Conservation (phyloP, 1,140 invertebrate genomes). For the Brachionus paranguensis region DNA sequence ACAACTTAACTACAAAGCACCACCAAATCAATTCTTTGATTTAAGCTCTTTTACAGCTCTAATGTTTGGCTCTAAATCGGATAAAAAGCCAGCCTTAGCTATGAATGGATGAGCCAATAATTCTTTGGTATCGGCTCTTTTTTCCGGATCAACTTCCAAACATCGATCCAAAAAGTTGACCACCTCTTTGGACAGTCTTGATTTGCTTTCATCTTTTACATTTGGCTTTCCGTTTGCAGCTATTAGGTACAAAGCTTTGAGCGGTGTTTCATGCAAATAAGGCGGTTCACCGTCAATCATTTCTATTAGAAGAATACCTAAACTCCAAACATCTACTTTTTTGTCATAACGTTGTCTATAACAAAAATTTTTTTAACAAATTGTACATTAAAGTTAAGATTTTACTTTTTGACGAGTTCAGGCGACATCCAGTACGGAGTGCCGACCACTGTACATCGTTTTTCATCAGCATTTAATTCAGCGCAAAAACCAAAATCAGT, state of each 20-base stretch:
- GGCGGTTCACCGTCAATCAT: slow-evolving; percentile 57
- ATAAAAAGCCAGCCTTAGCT: background rate
- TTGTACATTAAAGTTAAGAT: background rate
- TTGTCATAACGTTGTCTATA: slow-evolving; percentile 51
- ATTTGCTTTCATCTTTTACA: slow-evolving; percentile 41
- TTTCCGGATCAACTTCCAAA: slow-evolving; percentile 38
- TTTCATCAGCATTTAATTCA: slow-evolving; percentile 49
- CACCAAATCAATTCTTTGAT: slow-evolving; percentile 3
- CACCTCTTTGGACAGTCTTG: slow-evolving; percentile 4
- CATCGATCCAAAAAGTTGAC: slow-evolving; percentile 37
- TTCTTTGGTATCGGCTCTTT: slow-evolving; percentile 24
- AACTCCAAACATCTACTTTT: slow-evolving; percentile 55
- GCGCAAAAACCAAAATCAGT: slow-evolving; percentile 58
- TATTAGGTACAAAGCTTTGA: slow-evolving; percentile 48
- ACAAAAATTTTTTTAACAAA: background rate
- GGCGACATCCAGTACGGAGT: slow-evolving; percentile 57
- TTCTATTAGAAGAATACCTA: slow-evolving; percentile 56
- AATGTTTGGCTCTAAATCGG: slow-evolving; percentile 6
- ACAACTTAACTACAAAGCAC: background rate
- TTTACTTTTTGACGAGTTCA: slow-evolving; percentile 45
- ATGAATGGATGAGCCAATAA: slow-evolving; percentile 36
- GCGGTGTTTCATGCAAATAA: slow-evolving; percentile 54
- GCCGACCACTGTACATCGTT: slow-evolving; percentile 55
- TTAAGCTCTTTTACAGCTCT: slow-evolving; percentile 37
- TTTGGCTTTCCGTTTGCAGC: slow-evolving; percentile 54